A percentile compares a stretch with the other conserved stretches of the same genome.
Conservation (phyloP, 2,797 vertebrate genomes). For the Hafferia zeledoni region DNA sequence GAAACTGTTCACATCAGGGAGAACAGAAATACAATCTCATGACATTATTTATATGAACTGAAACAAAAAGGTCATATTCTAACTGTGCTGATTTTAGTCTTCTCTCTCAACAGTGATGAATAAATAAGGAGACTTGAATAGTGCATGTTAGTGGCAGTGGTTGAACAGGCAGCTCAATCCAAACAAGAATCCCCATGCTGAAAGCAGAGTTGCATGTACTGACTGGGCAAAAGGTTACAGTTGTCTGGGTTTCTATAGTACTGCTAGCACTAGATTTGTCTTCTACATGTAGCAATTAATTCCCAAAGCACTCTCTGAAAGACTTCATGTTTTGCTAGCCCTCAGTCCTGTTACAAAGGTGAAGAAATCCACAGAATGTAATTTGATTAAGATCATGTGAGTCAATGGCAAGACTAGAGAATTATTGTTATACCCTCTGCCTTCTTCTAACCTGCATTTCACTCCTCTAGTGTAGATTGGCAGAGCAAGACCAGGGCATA, state of each 20-base stretch:
- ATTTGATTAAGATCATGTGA: background rate
- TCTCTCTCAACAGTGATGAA: slow-evolving; percentile 7
- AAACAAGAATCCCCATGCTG: background rate
- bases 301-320: background rate
- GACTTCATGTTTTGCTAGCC: background rate
- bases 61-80: slow-evolving; percentile 20
- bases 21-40: background rate
- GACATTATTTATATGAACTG: slow-evolving; percentile 10
- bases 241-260: background rate
- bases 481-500: background rate
- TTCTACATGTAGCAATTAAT: background rate
- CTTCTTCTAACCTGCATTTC: background rate
- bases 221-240: background rate
- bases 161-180: background rate
- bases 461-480: background rate
- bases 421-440: background rate
- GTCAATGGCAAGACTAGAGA: background rate
- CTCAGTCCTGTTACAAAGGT: background rate
- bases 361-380: background rate
- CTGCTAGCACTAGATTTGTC: background rate
- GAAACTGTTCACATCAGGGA: background rate
- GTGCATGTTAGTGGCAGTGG: background rate
- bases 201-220: background rate
- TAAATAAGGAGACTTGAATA: background rate
- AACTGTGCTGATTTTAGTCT: background rate